Evolutionary conservation across 1,140 invertebrate genomes (phyloP).

Genomic region (Drosophila ficusphila): DNA sequence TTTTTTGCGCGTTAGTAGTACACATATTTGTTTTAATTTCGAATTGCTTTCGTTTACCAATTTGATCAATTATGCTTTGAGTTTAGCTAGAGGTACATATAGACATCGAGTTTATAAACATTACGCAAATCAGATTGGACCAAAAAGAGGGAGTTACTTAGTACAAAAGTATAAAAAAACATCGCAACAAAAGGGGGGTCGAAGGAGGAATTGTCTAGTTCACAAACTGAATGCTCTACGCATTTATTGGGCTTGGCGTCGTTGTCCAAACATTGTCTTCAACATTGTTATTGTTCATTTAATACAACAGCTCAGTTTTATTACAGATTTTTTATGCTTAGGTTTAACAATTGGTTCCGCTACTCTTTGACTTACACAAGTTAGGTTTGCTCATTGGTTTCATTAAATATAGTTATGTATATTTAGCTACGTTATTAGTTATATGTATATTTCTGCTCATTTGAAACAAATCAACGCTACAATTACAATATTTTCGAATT

Average conservation of each 20-base stretch:
- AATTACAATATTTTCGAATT: conserved; percentile 55
- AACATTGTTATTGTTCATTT: conserved; percentile 75
- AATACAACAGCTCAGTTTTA: conserved; percentile 76
- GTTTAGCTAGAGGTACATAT: conserved; percentile 62
- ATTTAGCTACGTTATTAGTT: conserved; percentile 70
- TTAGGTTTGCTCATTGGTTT: conserved; percentile 48
- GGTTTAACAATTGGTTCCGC: conserved; percentile 81
- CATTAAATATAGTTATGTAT: conserved; percentile 50
- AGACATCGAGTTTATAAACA: conserved; percentile 12
- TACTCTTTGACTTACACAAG: conserved; percentile 66
- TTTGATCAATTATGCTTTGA: conserved; percentile 59
- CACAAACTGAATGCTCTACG: conserved; percentile 35
- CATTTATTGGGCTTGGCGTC: conserved; percentile 6
- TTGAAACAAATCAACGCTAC: conserved; percentile 70
- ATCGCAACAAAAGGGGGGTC: conserved; percentile 41
- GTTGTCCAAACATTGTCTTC: conserved; percentile 22
- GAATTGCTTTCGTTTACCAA: conserved; percentile 48
- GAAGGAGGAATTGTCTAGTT: background rate
- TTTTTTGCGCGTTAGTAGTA: conserved; percentile 40
- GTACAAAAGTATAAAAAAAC: conserved; percentile 79
- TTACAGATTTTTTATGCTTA: conserved; percentile 62
- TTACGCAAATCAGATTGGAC: conserved; percentile 43
- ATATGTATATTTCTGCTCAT: conserved; percentile 49
- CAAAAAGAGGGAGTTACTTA: conserved; percentile 35
- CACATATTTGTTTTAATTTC: conserved; percentile 52